phyloP scores from a whole-genome alignment of 2,888 invertebrate genomes.

The Arctia plantaginis region DNA sequence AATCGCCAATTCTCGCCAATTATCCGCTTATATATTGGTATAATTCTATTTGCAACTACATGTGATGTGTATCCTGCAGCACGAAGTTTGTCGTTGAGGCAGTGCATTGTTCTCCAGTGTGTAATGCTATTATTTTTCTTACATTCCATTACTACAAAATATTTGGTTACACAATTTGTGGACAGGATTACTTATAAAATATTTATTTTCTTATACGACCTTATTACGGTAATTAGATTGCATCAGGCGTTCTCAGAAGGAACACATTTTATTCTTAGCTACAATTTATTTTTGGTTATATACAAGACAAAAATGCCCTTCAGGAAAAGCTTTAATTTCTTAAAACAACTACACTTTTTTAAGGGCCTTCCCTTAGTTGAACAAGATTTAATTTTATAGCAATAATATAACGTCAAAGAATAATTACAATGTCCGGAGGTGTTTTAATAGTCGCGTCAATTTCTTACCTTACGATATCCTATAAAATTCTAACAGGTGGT shows the following conservation, averaged over 20 bases:
- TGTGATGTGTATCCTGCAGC: not conserved
- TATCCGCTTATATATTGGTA: not conserved
- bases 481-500: not conserved
- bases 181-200: not conserved
- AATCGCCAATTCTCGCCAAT: no score
- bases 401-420: not conserved
- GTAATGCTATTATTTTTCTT: no score
- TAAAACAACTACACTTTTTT: not conserved
- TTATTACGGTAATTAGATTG: not conserved
- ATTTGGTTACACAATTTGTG: not conserved
- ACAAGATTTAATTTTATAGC: not conserved
- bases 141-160: not conserved
- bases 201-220: not conserved
- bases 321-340: not conserved
- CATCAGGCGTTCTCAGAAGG: not conserved
- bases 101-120: not conserved
- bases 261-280: not conserved
- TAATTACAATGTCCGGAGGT: not conserved
- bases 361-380: no score
- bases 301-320: not conserved
- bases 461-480: slow-evolving; percentile 12
- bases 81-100: not conserved
- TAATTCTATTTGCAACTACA: not conserved
- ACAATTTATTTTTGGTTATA: not conserved
- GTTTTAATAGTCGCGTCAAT: not conserved